Conservation (phyloP, 1,140 invertebrate species). For the Muscidifurax raptorellus region DNA sequence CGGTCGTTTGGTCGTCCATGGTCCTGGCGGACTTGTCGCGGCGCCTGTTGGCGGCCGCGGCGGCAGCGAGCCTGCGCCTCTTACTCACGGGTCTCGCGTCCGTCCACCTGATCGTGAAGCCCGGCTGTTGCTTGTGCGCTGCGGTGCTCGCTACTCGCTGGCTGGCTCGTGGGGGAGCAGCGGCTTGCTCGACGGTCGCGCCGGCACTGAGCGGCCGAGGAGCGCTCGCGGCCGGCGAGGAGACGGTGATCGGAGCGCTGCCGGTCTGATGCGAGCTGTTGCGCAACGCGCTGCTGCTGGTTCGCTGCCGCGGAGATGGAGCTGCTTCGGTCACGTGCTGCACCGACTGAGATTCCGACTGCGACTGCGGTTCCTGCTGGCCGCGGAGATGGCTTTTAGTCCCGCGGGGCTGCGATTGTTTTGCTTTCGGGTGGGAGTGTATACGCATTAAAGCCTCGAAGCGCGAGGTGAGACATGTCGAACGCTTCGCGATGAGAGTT, state of each 20-base stretch:
- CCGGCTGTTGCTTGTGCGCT: slow-evolving; percentile 55
- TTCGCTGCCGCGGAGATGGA: slow-evolving; percentile 15
- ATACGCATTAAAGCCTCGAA: neutral
- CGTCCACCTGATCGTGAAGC: slow-evolving; percentile 56
- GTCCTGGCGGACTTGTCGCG: slow-evolving; percentile 52
- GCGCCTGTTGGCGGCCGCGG: slow-evolving; percentile 21
- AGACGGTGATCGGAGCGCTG: slow-evolving; percentile 60
- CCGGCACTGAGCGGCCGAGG: slow-evolving; percentile 68
- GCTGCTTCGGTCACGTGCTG: slow-evolving; percentile 19
- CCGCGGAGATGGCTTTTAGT: neutral
- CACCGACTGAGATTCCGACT: neutral
- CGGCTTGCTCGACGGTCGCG: slow-evolving; percentile 69
- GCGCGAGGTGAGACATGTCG: neutral
- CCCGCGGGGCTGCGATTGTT: neutral
- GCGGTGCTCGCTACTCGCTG: slow-evolving; percentile 50
- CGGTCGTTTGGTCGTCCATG: slow-evolving; percentile 30
- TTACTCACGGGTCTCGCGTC: slow-evolving; percentile 48
- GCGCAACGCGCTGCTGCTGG: slow-evolving; percentile 48
- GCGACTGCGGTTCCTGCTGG: slow-evolving; percentile 5
- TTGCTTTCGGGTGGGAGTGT: neutral
- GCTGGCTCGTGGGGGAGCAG: slow-evolving; percentile 60
- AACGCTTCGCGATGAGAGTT: neutral
- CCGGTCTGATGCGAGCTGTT: slow-evolving; percentile 50
- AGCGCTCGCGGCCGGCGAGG: slow-evolving; percentile 58
- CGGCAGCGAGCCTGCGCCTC: slow-evolving; percentile 43